A percentile compares a stretch with the other conserved stretches of the same genome.
Conservation (phyloP, 2,113 vertebrate genomes). For the Laticauda laticaudata region DNA sequence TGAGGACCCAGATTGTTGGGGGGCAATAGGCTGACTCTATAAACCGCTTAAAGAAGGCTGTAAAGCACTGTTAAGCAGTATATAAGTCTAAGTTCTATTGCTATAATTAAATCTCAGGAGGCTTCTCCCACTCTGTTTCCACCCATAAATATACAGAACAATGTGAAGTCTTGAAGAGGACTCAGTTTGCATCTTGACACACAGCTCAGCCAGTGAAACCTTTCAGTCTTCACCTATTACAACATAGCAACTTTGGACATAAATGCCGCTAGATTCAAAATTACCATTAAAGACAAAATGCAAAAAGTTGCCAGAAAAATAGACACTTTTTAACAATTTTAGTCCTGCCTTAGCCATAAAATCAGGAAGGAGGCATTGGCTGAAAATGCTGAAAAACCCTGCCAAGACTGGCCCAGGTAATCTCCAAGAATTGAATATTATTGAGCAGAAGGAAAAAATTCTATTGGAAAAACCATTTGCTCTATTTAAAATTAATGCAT, state of each 20-base stretch:
- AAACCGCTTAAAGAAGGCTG: no score
- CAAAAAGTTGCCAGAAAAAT: background rate
- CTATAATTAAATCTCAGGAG: background rate
- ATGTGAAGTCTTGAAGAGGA: background rate
- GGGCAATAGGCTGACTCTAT: no score
- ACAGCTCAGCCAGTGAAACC: background rate
- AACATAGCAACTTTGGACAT: background rate
- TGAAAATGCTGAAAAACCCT: no score
- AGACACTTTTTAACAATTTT: background rate
- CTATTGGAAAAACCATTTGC: background rate
- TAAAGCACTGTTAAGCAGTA: no score
- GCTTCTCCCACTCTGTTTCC: background rate
- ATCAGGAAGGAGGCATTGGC: no score
- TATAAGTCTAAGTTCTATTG: no score
- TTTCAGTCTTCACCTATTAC: background rate
- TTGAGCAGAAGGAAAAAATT: no score
- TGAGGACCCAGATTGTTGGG: no score
- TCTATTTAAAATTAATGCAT: background rate
- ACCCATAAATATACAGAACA: background rate
- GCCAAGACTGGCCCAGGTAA: no score
- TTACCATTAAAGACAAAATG: background rate
- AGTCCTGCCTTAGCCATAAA: no score
- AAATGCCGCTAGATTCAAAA: background rate
- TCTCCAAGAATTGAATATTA: no score
- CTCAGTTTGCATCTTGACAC: background rate